Evolutionary conservation across 2,888 invertebrate genomes (phyloP).

Genomic region (Trisateles emortualis): DNA sequence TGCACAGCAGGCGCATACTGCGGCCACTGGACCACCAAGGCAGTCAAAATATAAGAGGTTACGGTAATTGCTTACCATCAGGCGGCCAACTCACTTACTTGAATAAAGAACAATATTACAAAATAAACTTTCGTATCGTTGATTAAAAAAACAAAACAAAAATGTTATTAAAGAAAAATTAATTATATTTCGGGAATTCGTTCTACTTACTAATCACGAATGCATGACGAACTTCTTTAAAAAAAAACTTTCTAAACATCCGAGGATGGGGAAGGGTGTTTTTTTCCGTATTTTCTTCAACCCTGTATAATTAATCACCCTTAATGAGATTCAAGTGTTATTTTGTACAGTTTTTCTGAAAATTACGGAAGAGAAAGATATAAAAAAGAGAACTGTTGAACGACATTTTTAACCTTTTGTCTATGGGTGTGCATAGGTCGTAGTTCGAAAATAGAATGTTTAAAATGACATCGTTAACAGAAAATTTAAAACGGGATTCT

Average conservation of each 20-base stretch:
- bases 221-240: slow-evolving; percentile 10
- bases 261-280: slow-evolving; percentile 22
- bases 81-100: too few relatives aligned
- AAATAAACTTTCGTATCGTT: background rate
- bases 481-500: background rate
- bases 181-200: slow-evolving; percentile 26
- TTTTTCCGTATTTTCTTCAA: slow-evolving; percentile 17
- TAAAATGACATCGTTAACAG: slow-evolving; percentile 21
- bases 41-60: too few relatives aligned
- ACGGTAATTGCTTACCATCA: too few relatives aligned
- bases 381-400: slow-evolving; percentile 5
- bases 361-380: slow-evolving; percentile 29
- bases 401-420: slow-evolving; percentile 8
- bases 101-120: background rate
- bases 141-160: background rate
- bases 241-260: slow-evolving; percentile 13
- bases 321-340: slow-evolving; percentile 37
- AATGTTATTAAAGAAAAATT: slow-evolving; percentile 23
- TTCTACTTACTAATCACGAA: slow-evolving; percentile 27
- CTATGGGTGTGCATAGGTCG: background rate
- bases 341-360: slow-evolving; percentile 22
- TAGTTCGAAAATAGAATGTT: slow-evolving; percentile 25
- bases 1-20: too few relatives aligned
- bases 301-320: slow-evolving; percentile 28
- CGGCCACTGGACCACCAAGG: too few relatives aligned